Evolutionary conservation across 2,797 vertebrate genomes (phyloP).

Genomic region (Hypotaenidia philippensis): DNA sequence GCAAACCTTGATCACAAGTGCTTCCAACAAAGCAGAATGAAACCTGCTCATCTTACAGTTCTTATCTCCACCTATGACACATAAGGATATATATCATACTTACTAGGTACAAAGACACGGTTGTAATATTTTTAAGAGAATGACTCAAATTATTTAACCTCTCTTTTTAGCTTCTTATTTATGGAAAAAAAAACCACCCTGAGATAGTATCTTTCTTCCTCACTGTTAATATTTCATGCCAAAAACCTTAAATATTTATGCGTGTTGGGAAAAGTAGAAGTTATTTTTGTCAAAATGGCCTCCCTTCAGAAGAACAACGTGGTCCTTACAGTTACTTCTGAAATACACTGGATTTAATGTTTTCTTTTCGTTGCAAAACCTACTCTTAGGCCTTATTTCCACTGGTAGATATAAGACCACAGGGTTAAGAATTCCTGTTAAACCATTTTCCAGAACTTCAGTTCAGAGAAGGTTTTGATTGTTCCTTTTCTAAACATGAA

Average conservation of each 20-base stretch:
- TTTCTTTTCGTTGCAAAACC: not conserved
- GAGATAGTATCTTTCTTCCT: not conserved
- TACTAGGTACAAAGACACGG: not conserved
- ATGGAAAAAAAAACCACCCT: not conserved
- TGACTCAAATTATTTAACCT: not conserved
- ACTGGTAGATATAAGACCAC: not conserved
- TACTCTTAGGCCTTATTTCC: not conserved
- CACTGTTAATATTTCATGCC: not conserved
- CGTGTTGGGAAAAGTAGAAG: not conserved
- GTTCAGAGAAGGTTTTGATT: not conserved
- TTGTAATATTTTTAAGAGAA: not conserved
- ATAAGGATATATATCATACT: accelerated
- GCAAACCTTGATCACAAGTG: not conserved
- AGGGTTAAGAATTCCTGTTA: not conserved
- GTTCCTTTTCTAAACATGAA: not conserved
- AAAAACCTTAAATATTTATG: slow-evolving; percentile 38
- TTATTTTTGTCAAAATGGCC: not conserved
- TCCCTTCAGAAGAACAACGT: not conserved
- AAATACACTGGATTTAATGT: not conserved
- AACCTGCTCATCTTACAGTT: not conserved
- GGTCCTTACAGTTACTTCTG: not conserved
- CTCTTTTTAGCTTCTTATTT: not conserved
- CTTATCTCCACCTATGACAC: not conserved
- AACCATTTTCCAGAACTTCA: not conserved
- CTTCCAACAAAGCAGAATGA: not conserved